Conservation (phyloP, 2,797 vertebrate species). For the Karalla daura region DNA sequence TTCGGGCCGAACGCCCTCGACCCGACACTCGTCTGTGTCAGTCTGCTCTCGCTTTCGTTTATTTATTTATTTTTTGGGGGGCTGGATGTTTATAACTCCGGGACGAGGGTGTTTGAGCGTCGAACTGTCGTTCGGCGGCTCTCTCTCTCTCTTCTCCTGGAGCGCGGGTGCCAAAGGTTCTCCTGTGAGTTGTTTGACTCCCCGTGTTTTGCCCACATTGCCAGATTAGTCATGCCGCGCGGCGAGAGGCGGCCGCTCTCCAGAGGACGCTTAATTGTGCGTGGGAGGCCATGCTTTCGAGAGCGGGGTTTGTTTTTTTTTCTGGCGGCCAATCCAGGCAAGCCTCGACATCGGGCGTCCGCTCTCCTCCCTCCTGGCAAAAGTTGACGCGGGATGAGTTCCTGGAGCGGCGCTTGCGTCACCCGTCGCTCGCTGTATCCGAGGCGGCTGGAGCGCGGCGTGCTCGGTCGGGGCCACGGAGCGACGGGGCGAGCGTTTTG, state of each 20-base stretch:
- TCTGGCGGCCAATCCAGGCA: conserved; percentile 71
- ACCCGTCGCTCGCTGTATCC: not conserved
- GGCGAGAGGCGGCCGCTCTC: conserved; percentile 70
- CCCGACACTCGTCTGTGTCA: too few relatives aligned
- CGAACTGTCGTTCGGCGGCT: conserved; percentile 21
- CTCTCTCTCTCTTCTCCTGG: conserved; percentile 49
- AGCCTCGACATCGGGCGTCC: conserved; percentile 70
- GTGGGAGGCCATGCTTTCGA: conserved; percentile 76
- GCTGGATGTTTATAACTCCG: too few relatives aligned
- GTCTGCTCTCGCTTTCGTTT: too few relatives aligned
- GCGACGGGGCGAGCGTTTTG: too few relatives aligned
- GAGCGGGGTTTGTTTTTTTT: conserved; percentile 71
- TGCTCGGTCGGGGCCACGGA: too few relatives aligned
- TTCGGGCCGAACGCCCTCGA: too few relatives aligned
- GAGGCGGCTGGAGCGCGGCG: not conserved
- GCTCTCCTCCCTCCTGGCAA: conserved; percentile 10
- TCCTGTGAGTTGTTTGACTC: conserved; percentile 71
- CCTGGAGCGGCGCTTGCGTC: not conserved
- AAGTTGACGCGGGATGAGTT: conserved; percentile 27
- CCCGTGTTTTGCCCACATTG: conserved; percentile 80
- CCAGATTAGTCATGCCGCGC: conserved; percentile 78
- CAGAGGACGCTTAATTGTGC: conserved; percentile 75
- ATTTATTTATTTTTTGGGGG: too few relatives aligned
- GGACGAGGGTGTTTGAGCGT: too few relatives aligned
- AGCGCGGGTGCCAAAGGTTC: conserved; percentile 69